phyloP scores from a whole-genome alignment of 2,888 invertebrate genomes.

The Heliconius erato region DNA sequence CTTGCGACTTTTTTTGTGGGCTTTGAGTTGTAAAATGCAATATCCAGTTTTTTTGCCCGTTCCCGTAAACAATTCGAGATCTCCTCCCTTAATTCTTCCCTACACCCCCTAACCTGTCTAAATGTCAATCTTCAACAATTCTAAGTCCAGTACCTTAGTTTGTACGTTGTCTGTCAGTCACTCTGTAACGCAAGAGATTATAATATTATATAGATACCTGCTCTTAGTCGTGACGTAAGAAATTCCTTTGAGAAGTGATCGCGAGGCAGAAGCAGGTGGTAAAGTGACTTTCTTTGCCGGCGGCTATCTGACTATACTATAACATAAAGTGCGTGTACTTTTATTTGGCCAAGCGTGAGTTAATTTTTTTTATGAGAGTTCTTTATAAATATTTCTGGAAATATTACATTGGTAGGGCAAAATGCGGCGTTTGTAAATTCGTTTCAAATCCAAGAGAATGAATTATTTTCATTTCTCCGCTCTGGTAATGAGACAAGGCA shows the following conservation, averaged over 20 bases:
- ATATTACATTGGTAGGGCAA: too few relatives aligned
- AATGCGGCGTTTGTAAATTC: too few relatives aligned
- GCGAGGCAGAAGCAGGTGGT: constrained; percentile 7
- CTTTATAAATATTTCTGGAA: too few relatives aligned
- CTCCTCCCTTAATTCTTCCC: not conserved
- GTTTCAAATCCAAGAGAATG: too few relatives aligned
- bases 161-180: not conserved
- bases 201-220: not conserved
- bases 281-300: constrained; percentile 35
- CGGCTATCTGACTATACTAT: not conserved
- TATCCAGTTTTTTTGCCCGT: too few relatives aligned
- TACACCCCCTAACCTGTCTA: not conserved
- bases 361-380: not conserved
- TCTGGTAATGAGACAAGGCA: too few relatives aligned
- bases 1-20: too few relatives aligned
- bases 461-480: too few relatives aligned
- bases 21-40: too few relatives aligned
- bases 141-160: not conserved
- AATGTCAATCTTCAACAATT: not conserved
- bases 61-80: not conserved
- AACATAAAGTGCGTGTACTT: not conserved
- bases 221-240: constrained; percentile 14
- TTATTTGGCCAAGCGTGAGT: not conserved
- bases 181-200: not conserved
- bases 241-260: constrained; percentile 10